Percentiles rank a stretch among this genome's conserved stretches.
phyloP scores from a whole-genome alignment of 2,888 invertebrate species.

The Cetonia aurata region DNA sequence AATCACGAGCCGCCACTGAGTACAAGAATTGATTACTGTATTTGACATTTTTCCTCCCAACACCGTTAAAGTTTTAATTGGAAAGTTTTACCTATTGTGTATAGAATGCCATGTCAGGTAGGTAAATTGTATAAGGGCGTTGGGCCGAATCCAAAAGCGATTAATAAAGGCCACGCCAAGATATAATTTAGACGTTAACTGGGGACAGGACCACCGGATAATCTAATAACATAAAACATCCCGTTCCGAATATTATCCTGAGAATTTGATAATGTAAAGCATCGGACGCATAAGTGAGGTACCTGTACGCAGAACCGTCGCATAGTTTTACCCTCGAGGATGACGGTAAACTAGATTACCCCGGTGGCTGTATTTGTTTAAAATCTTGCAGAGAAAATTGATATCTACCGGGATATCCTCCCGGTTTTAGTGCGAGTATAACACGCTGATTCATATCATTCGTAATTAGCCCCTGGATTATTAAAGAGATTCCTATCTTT shows the following conservation, averaged over 20 bases:
- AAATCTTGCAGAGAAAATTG: slow-evolving; percentile 21
- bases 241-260: slow-evolving; percentile 25
- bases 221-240: slow-evolving; percentile 38
- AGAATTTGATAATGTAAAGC: slow-evolving; percentile 30
- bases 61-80: slow-evolving; percentile 24
- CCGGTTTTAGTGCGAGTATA: too few species aligned
- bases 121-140: not conserved
- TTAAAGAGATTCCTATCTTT: too few species aligned
- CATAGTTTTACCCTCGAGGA: slow-evolving; percentile 22
- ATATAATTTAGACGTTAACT: slow-evolving; percentile 38
- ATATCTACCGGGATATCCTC: not conserved
- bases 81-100: slow-evolving; percentile 18
- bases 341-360: slow-evolving; percentile 2
- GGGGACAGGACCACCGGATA: slow-evolving; percentile 18
- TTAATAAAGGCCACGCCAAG: slow-evolving; percentile 32
- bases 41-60: not conserved
- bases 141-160: slow-evolving; percentile 31
- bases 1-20: too few species aligned
- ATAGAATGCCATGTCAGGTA: not conserved
- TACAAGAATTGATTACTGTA: not conserved
- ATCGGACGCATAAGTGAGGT: slow-evolving; percentile 20
- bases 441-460: too few species aligned
- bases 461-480: too few species aligned
- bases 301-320: slow-evolving; percentile 2
- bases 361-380: not conserved